A percentile compares a stretch with the other conserved stretches of the same genome.
Conservation (phyloP, 1,140 invertebrate species). For the Ectropis grisescens region DNA sequence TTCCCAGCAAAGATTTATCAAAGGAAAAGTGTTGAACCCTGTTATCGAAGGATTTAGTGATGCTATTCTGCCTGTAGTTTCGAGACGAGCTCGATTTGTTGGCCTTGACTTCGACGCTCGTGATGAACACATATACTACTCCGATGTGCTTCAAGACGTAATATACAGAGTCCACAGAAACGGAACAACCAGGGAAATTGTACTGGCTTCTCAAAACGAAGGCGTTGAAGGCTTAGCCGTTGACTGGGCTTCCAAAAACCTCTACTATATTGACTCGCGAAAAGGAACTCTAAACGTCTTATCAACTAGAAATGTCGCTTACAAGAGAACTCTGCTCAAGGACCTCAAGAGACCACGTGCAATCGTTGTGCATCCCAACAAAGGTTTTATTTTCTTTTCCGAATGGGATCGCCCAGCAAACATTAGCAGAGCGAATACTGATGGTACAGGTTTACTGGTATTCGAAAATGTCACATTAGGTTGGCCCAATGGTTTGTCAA, state of each 20-base stretch:
- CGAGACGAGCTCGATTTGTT: constrained; percentile 92
- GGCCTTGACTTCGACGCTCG: constrained; percentile 96
- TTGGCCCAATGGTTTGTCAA: constrained; percentile 95
- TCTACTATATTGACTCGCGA: constrained; percentile 98
- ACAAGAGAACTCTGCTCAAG: constrained; percentile 86
- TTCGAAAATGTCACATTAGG: constrained; percentile 95
- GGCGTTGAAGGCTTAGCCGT: constrained; percentile 97
- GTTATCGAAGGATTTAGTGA: constrained; percentile 93
- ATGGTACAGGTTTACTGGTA: constrained; percentile 87
- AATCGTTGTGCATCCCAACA: constrained; percentile 96
- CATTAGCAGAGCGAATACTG: constrained; percentile 91
- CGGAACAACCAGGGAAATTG: constrained; percentile 91
- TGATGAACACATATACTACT: constrained; percentile 95
- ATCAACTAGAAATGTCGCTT: constrained; percentile 87
- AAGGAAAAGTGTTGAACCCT: constrained; percentile 92
- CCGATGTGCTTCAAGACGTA: constrained; percentile 96
- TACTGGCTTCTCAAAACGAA: constrained; percentile 96
- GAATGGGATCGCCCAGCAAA: constrained; percentile 97
- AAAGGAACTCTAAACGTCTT: constrained; percentile 96
- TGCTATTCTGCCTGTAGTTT: constrained; percentile 92
- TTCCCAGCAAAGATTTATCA: constrained; percentile 96
- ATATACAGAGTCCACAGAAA: constrained; percentile 93
- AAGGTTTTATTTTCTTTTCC: constrained; percentile 94
- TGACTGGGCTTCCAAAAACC: constrained; percentile 97
- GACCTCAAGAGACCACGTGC: constrained; percentile 93